Evolutionary conservation across 2,888 invertebrate species (phyloP).

Genomic region (Heliconius cydno): DNA sequence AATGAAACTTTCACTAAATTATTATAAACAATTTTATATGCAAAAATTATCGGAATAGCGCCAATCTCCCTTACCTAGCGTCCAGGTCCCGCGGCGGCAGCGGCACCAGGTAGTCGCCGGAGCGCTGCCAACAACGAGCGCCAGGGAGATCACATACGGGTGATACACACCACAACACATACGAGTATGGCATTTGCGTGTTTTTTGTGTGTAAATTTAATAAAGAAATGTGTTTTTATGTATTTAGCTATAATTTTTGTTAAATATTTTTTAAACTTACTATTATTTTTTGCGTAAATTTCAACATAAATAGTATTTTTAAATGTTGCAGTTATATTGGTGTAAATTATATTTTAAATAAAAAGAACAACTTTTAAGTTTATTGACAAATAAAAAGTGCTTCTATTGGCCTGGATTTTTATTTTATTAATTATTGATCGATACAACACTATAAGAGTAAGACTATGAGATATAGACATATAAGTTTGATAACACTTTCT

Average conservation of each 20-base stretch:
- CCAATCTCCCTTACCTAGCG: constrained; percentile 67
- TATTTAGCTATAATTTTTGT: no score
- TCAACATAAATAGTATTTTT: neutral
- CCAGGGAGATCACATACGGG: constrained; percentile 57
- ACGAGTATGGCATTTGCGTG: neutral
- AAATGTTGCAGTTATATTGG: neutral
- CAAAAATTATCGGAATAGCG: neutral
- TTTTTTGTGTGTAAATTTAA: neutral
- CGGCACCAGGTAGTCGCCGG: constrained; percentile 82
- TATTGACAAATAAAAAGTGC: no score
- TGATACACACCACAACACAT: constrained; percentile 42
- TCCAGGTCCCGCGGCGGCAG: constrained; percentile 72
- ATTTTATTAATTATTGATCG: no score
- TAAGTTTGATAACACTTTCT: no score
- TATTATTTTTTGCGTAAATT: no score
- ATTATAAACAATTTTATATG: neutral
- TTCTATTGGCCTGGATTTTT: no score
- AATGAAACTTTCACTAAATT: neutral
- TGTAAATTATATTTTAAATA: neutral
- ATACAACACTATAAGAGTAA: no score
- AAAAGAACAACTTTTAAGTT: neutral
- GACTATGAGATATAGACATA: no score
- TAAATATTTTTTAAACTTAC: no score
- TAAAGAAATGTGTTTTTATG: no score
- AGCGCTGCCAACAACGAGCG: constrained; percentile 78